Percentiles rank a stretch among this genome's conserved stretches.
Conservation (phyloP, 2,888 invertebrate species). For the Tinea trinotella region DNA sequence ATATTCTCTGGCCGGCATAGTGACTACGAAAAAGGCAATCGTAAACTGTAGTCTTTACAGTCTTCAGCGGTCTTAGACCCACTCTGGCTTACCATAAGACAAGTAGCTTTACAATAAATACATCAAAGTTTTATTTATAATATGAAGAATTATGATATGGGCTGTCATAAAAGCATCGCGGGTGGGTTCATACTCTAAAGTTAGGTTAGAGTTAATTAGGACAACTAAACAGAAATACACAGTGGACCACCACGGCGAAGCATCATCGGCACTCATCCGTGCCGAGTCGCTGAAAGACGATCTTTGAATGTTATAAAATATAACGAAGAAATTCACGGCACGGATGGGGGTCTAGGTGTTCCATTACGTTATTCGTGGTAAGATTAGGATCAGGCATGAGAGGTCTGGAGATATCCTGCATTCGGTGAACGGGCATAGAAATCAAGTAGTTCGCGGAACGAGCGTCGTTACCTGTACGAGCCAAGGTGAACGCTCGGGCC, state of each 20-base stretch:
- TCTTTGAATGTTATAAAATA: background rate
- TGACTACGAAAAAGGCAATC: no score
- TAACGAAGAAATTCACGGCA: background rate
- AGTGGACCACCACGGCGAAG: constrained; percentile 51
- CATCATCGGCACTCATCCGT: constrained; percentile 25
- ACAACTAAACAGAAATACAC: constrained; percentile 32
- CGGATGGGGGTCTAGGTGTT: constrained; percentile 31
- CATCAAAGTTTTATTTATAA: background rate
- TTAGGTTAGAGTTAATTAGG: constrained; percentile 39
- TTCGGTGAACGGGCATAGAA: constrained; percentile 62
- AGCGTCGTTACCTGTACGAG: constrained; percentile 65
- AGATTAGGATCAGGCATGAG: constrained; percentile 45
- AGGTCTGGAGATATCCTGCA: constrained; percentile 38
- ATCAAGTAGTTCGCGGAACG: constrained; percentile 70
- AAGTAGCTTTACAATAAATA: no score
- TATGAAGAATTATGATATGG: background rate
- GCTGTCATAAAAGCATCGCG: constrained; percentile 42
- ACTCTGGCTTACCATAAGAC: no score
- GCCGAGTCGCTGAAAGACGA: constrained; percentile 19
- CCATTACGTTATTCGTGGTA: constrained; percentile 53
- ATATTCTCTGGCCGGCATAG: no score
- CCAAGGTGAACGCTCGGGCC: constrained; percentile 72
- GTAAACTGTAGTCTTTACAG: no score
- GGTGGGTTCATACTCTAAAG: constrained; percentile 36
- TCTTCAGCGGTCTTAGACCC: no score